Evolutionary conservation across 92 coral and sea anemone species (phyloP).

Genomic region (Phenganax subtilis): DNA sequence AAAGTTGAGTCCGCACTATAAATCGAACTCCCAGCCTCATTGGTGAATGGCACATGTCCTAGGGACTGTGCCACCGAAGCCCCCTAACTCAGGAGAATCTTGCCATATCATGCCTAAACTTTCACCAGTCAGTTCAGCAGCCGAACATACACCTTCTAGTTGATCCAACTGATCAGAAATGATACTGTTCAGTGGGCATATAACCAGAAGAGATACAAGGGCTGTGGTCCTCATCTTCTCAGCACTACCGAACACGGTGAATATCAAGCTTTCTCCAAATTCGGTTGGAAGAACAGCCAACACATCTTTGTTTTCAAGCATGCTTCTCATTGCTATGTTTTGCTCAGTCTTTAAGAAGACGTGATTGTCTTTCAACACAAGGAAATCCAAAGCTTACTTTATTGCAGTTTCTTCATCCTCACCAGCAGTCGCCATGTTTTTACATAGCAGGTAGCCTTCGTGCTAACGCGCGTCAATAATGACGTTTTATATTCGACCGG

Average conservation of each 20-base stretch:
- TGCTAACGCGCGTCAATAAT: too few species aligned
- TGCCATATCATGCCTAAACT: background rate
- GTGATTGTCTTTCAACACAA: background rate
- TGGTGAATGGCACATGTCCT: too few species aligned
- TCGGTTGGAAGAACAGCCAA: background rate
- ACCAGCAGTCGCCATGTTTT: background rate
- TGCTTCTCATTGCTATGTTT: background rate
- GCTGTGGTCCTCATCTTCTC: background rate
- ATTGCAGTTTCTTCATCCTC: background rate
- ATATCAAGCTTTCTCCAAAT: background rate
- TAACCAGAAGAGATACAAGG: background rate
- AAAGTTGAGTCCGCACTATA: too few species aligned
- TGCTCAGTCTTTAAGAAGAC: background rate
- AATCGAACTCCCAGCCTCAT: too few species aligned
- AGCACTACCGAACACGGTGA: background rate
- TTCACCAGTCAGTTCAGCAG: background rate
- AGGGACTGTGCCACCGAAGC: too few species aligned
- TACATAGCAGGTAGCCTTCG: background rate
- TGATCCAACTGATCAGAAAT: slow-evolving; percentile 4
- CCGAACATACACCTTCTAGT: too few species aligned
- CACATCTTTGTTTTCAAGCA: background rate
- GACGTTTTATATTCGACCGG: too few species aligned
- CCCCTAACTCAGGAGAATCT: background rate
- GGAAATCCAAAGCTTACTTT: background rate
- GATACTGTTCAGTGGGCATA: background rate